phyloP scores from a whole-genome alignment of 2,888 invertebrate genomes.

The Megamerina dolium region DNA sequence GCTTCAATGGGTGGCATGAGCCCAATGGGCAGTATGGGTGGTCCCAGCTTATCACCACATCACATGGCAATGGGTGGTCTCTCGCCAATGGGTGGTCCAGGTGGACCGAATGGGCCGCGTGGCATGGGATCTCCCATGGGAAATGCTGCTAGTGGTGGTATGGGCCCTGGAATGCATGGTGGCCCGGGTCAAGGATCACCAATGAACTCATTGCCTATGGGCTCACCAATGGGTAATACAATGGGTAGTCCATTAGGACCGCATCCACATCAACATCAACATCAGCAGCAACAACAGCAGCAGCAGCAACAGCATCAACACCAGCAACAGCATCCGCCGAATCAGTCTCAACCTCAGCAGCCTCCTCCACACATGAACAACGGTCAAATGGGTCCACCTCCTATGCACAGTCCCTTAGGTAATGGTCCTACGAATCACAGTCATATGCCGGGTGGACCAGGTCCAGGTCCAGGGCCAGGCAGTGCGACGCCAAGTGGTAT shows the following conservation, averaged over 20 bases:
- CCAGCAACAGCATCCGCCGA: conserved; percentile 24
- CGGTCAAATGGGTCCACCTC: conserved; percentile 70
- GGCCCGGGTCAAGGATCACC: conserved; percentile 54
- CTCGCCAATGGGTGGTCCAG: conserved; percentile 56
- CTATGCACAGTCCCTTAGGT: conserved; percentile 67
- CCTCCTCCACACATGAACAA: conserved; percentile 56
- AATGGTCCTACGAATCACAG: conserved; percentile 55
- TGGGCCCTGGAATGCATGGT: conserved; percentile 63
- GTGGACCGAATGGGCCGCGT: conserved; percentile 52
- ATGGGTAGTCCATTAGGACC: conserved; percentile 64
- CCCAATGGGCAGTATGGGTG: conserved; percentile 52
- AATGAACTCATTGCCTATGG: conserved; percentile 67
- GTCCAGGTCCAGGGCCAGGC: conserved; percentile 39
- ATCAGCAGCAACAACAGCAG: conserved; percentile 20
- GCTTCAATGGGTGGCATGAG: conserved; percentile 53
- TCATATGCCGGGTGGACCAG: conserved; percentile 49
- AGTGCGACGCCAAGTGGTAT: conserved; percentile 18
- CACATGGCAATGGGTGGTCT: conserved; percentile 49
- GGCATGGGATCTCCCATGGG: conserved; percentile 68
- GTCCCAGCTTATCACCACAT: conserved; percentile 49
- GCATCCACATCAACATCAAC: conserved; percentile 26
- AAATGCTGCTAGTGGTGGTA: conserved; percentile 46
- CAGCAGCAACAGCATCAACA: conserved; percentile 28
- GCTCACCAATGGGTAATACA: conserved; percentile 65
- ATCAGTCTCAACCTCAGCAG: conserved; percentile 32